Percentiles rank a stretch among this genome's conserved stretches.
phyloP scores from a whole-genome alignment of 2,797 vertebrate genomes.

The Leucoraja ocellata region DNA sequence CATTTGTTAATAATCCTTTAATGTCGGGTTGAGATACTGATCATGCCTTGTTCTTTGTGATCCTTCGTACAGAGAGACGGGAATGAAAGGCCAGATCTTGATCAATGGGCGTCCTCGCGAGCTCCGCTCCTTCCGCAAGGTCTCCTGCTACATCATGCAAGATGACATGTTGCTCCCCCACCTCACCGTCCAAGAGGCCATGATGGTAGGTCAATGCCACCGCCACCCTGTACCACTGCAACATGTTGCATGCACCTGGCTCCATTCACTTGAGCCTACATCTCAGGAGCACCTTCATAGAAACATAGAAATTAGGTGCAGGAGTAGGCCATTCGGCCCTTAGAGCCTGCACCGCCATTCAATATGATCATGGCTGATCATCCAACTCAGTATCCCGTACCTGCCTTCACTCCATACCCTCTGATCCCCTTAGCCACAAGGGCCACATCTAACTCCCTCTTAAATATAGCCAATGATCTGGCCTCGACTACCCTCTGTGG shows the following conservation, averaged over 20 bases:
- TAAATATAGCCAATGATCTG: too few species aligned
- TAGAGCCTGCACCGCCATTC: too few species aligned
- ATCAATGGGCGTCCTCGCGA: constrained; percentile 79
- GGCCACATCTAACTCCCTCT: too few species aligned
- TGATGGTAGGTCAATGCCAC: constrained; percentile 71
- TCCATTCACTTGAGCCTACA: neutral
- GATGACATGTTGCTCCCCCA: constrained; percentile 91
- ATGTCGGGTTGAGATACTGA: too few species aligned
- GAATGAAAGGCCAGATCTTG: constrained; percentile 83
- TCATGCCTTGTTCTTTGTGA: neutral
- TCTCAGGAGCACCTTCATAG: neutral
- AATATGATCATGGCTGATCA: too few species aligned
- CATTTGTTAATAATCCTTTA: neutral
- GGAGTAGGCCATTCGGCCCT: too few species aligned
- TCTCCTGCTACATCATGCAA: constrained; percentile 97
- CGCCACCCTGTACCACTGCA: neutral
- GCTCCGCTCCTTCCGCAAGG: constrained; percentile 84
- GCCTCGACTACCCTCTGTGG: too few species aligned
- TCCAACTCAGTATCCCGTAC: too few species aligned
- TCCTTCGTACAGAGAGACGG: constrained; percentile 68
- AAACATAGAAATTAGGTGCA: too few species aligned
- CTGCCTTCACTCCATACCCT: too few species aligned
- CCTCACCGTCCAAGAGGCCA: constrained; percentile 84
- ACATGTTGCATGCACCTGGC: too few species aligned
- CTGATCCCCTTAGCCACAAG: too few species aligned